A percentile compares a stretch with the other conserved stretches of the same genome.
Evolutionary conservation across 2,113 vertebrate genomes (phyloP).

Genomic region (Myotis brandtii): DNA sequence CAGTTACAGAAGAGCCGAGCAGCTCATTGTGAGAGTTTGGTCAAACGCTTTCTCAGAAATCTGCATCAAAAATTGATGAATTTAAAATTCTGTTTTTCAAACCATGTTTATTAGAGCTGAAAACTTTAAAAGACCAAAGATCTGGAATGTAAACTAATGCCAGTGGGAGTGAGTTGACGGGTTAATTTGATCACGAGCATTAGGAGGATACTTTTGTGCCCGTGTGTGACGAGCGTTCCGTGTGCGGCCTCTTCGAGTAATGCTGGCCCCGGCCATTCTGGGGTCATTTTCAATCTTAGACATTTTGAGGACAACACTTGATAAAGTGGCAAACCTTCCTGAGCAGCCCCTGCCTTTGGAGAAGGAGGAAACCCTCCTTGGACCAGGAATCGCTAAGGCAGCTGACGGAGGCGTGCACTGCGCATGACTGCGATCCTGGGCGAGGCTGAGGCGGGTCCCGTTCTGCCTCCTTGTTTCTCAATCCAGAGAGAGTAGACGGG

Average conservation of each 20-base stretch:
- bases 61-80: background rate
- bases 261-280: background rate
- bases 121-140: background rate
- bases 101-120: background rate
- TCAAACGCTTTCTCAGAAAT: background rate
- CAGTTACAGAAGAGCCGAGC: background rate
- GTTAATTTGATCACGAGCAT: background rate
- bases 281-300: background rate
- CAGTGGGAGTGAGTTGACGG: background rate
- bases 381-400: background rate
- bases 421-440: background rate
- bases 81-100: background rate
- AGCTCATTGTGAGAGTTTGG: background rate
- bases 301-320: background rate
- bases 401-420: background rate
- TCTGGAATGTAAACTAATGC: background rate
- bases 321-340: background rate
- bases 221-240: background rate
- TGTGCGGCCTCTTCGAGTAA: background rate
- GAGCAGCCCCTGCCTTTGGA: slow-evolving; percentile 11
- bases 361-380: background rate
- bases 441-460: background rate
- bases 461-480: background rate
- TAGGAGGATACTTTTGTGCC: background rate
- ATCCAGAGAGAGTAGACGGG: background rate